Base-by-base conservation (phyloP, 2,888 invertebrate genomes). In the Gisinianus flammeolus region DNA sequence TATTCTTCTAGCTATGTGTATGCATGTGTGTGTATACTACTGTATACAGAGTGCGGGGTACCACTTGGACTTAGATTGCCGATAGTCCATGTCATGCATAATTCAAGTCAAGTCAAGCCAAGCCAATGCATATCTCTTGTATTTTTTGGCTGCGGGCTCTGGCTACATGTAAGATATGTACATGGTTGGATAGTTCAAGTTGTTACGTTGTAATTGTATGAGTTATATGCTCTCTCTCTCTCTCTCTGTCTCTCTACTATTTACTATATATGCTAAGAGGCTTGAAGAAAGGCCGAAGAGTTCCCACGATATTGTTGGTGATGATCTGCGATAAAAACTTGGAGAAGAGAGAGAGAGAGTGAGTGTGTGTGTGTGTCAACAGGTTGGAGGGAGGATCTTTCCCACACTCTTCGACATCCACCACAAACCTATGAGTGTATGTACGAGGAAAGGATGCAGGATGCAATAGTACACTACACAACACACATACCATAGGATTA, bases 261-360 rank as follows among this genome's bases (percentile, higher is more conserved):
- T 44, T 44, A 12, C 16, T 44, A 44, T 44, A 44, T 44, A 16
- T 12, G 52, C 16, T 62, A 62, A 62, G 62, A 67, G 67, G n/a
- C 26, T 35, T 56, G 68, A 33, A 78, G 78, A 78, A 44, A 78
- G 78, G 78, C 78, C 78, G 78, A 69, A 75, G 74, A 75, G 68
- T 78, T 78, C 78, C 78, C 78, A 78, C 78, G 73, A 56, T 73
- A 71, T 28, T 56, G 73, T 26, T 74, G 75, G 79, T 71, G 79
- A 75, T 78, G 78, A 78, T 74, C 68, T 75, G 79, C 31, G 79
- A 76, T 79, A 79, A 76, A 79, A 76, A 79, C 75, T 76, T 64
- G 79, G 68, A 16, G 12, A 28, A 2, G 58, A 24, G 58, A 1
- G 58, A 24, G 58, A 24, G 24, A 24, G 58, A 58, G 58, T 22